A percentile compares a stretch with the other conserved stretches of the same genome.
Conservation (phyloP, 2,888 invertebrate species). For the Caenorhabditis drosophilae region DNA sequence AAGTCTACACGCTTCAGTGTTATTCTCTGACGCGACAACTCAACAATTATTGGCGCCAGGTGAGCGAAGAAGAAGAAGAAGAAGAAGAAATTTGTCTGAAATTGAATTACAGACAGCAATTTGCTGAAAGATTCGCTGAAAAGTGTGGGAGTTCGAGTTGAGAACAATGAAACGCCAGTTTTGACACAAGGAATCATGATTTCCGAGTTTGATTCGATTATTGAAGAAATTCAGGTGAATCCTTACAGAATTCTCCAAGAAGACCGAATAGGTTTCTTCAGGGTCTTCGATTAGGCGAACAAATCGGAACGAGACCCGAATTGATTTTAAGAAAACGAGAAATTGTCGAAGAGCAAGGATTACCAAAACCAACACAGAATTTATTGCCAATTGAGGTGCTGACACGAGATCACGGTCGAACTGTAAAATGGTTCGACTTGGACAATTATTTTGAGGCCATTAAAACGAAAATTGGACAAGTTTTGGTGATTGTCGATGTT, state of each 20-base stretch:
- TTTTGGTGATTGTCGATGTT: slow-evolving; percentile 62
- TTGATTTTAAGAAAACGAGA: slow-evolving; percentile 50
- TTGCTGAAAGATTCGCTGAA: slow-evolving; percentile 42
- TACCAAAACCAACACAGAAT: slow-evolving; percentile 43
- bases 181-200: slow-evolving; percentile 34
- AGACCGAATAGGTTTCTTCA: slow-evolving; percentile 3
- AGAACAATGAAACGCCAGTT: slow-evolving; percentile 13
- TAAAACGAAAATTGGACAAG: slow-evolving; percentile 53
- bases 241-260: background rate
- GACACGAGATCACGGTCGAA: slow-evolving; percentile 9
- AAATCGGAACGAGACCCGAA: slow-evolving; percentile 49
- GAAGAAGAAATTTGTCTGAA: background rate
- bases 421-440: slow-evolving; percentile 29
- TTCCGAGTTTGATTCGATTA: slow-evolving; percentile 29
- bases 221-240: slow-evolving; percentile 20
- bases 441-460: slow-evolving; percentile 54
- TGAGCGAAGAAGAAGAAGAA: too few species aligned
- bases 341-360: slow-evolving; percentile 32
- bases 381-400: slow-evolving; percentile 59
- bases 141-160: slow-evolving; percentile 47
- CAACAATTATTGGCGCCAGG: slow-evolving; percentile 50
- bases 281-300: slow-evolving; percentile 52
- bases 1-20: slow-evolving; percentile 59
- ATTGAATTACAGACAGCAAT: slow-evolving; percentile 35
- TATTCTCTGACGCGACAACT: slow-evolving; percentile 68